Conservation (phyloP, 2,113 vertebrate species). For the Tachuris rubrigastra region DNA sequence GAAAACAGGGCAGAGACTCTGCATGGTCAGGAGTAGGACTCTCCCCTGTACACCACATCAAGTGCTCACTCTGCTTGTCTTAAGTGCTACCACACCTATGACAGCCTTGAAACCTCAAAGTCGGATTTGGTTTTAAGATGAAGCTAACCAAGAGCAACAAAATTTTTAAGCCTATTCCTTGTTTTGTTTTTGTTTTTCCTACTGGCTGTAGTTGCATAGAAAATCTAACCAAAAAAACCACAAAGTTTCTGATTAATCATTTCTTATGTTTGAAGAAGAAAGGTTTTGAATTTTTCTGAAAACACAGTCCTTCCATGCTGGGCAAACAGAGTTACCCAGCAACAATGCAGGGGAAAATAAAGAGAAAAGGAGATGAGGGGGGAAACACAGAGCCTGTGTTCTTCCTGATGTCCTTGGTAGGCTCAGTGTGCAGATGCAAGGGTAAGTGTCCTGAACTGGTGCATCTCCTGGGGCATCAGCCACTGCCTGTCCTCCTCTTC, state of each 20-base stretch:
- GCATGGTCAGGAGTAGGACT: background rate
- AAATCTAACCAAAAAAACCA: background rate
- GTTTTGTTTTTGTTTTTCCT: background rate
- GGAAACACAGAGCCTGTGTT: background rate
- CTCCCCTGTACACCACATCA: rapidly evolving
- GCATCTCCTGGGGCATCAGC: background rate
- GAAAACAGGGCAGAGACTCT: background rate
- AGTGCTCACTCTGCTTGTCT: background rate
- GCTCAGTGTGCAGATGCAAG: background rate
- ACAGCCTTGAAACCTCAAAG: background rate
- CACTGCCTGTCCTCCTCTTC: background rate
- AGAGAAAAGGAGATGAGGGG: background rate
- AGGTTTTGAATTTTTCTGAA: background rate
- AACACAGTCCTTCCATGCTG: background rate
- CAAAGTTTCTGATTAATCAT: background rate
- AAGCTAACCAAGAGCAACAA: background rate
- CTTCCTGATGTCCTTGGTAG: background rate
- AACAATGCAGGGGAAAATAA: background rate
- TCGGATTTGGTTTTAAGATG: background rate
- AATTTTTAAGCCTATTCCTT: background rate
- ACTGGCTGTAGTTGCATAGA: background rate
- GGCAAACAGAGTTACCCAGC: conserved; percentile 33
- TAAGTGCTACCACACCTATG: rapidly evolving
- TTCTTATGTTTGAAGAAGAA: conserved; percentile 32
- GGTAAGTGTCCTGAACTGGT: background rate